Evolutionary conservation across 1,140 invertebrate genomes (phyloP).

Genomic region (Melanaphis sacchari): DNA sequence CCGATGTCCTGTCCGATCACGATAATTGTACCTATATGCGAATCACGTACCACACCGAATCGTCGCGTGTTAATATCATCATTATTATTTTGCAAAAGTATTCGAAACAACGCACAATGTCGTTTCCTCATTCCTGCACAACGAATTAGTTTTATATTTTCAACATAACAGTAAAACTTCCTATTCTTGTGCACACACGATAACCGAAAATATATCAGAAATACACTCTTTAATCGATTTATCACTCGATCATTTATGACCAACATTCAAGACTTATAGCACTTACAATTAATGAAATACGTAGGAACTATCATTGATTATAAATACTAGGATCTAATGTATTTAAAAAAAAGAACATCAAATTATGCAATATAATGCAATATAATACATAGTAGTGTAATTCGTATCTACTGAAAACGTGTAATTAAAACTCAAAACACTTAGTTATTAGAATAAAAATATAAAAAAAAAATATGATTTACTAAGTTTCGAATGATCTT

Average conservation of each 20-base stretch:
- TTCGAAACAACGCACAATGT: not conserved
- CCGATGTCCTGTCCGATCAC: too few species aligned
- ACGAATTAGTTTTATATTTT: not conserved
- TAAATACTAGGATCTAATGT: not conserved
- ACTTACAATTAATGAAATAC: not conserved
- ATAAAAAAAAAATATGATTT: not conserved
- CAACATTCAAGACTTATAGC: not conserved
- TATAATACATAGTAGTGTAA: not conserved
- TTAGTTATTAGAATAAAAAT: too few species aligned
- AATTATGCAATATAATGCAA: not conserved
- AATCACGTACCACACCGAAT: not conserved
- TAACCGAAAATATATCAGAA: not conserved
- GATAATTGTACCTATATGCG: not conserved
- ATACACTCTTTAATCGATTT: not conserved
- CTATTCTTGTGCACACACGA: not conserved
- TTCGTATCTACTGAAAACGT: not conserved
- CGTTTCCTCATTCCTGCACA: not conserved
- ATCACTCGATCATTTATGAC: too few species aligned
- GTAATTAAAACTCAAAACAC: too few species aligned
- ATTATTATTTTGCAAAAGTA: constrained; percentile 6
- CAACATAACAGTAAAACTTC: not conserved
- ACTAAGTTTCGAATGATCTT: not conserved
- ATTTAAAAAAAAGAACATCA: not conserved
- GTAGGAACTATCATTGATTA: too few species aligned
- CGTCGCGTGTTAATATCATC: not conserved